phyloP scores from a whole-genome alignment of 2,113 vertebrate genomes.

The Pollachius pollachius region DNA sequence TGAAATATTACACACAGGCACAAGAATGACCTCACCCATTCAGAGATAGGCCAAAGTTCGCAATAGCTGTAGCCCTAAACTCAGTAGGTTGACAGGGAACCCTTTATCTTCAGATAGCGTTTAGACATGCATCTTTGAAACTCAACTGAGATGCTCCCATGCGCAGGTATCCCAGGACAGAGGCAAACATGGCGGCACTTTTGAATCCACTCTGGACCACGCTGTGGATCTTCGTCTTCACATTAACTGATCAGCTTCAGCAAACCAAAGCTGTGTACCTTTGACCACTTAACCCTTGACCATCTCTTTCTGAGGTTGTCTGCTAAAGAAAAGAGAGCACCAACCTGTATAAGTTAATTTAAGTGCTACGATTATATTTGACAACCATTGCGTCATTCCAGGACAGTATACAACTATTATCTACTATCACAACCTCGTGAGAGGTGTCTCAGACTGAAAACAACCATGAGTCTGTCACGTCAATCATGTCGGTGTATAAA shows the following conservation, averaged over 20 bases:
- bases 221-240: too few species aligned
- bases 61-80: background rate
- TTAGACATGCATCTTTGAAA: too few species aligned
- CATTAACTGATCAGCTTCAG: too few species aligned
- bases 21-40: background rate
- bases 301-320: too few species aligned
- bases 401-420: conserved; percentile 1
- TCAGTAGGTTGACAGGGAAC: too few species aligned
- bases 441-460: conserved; percentile 2
- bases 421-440: background rate
- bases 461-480: background rate
- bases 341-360: background rate
- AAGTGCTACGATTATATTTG: background rate
- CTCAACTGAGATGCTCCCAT: too few species aligned
- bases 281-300: too few species aligned
- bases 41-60: background rate
- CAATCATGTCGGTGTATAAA: background rate
- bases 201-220: too few species aligned
- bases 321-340: conserved; percentile 3
- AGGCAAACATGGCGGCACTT: too few species aligned
- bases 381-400: conserved; percentile 8
- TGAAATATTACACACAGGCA: background rate
- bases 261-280: too few species aligned
- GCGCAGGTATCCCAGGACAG: too few species aligned
- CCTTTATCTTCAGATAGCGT: too few species aligned